These are phyloP conservation scores for Austrofundulus limnaeus DNA, from an alignment of 2,113 vertebrate genomes.

Conservation along the genomic window DNA sequence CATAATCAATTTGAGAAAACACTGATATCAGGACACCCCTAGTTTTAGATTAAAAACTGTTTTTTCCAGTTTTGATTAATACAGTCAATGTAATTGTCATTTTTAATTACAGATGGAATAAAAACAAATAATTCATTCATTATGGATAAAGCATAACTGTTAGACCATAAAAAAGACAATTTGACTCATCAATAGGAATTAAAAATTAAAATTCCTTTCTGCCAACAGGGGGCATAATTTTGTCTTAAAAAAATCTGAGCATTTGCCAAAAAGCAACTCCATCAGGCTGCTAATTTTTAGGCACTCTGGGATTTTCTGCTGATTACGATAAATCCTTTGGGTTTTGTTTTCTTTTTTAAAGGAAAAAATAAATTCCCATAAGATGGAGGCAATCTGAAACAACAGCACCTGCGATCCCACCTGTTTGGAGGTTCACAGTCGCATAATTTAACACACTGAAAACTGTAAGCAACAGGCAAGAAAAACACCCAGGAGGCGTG, in stretches of 20 bases:
- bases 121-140: no score
- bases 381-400: slow-evolving; percentile 25
- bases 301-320: slow-evolving; percentile 59
- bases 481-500: slow-evolving; percentile 38
- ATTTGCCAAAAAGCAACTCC: slow-evolving; percentile 45
- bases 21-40: no score
- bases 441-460: slow-evolving; percentile 33
- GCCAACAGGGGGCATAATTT: slow-evolving; percentile 67
- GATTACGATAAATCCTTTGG: slow-evolving; percentile 56
- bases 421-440: slow-evolving; percentile 10
- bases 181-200: not conserved
- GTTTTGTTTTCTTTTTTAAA: slow-evolving; percentile 17
- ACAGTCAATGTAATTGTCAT: no score
- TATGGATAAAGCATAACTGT: not conserved
- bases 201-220: not conserved
- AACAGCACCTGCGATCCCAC: slow-evolving; percentile 23
- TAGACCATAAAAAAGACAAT: not conserved
- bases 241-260: slow-evolving; percentile 18
- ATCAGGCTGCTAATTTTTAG: slow-evolving; percentile 57
- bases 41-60: no score
- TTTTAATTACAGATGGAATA: no score
- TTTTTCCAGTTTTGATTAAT: no score
- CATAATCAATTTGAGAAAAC: no score
- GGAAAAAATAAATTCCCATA: slow-evolving; percentile 21
- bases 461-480: not conserved